Base-by-base conservation (phyloP, 92 coral and sea anemone genomes). In the Parazoanthus swiftii region DNA sequence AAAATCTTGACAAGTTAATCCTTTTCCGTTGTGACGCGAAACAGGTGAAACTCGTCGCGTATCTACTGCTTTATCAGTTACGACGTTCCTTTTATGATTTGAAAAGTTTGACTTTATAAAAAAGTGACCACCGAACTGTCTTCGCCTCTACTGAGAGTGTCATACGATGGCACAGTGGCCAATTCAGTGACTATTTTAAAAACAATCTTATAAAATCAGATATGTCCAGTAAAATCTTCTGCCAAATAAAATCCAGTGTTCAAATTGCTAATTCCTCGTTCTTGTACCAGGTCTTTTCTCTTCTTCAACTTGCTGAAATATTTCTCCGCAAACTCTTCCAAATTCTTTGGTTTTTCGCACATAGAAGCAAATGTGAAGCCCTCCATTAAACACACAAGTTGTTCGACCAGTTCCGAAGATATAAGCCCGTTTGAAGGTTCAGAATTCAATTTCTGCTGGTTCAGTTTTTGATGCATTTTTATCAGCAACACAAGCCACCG, bases 281-380 rank as follows among this genome's bases (percentile, higher is more conserved):
- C 95, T 23, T 74, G 84, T 26, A 93, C 29, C 72, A 80, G 8
- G 73, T 88, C 85, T 77, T 88, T 93, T 56, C 81, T 93, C 86
- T 81, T 86, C 63, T 77, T 86, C 81, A 91, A 38, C 81, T 91
- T 91, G 16, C 76, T 58, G 74, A 90, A 93, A 80, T 91, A 93
- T 33, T 51, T 63, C 20, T 86, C 88, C 8, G 93, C 95, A 86
- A 93, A 93, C 18, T 89, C 90, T 70, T 85, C 88, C 81, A 93
- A 71, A 58, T 93, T 76, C 66, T 85, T 85, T 59, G 95, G 95
- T 70, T 79, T 85, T 79, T 83, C 75, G 26, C 89, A 83, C 80
- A 93, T 81, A 20, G 92, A 85, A 39, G 90, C 91, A 21, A 93
- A 77, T 23, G 93, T 93, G 48, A 93, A 89, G 1, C 93, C 92